These are phyloP conservation scores for Channa maculata DNA, from an alignment of 2,113 vertebrate genomes.

Conservation along the genomic window DNA sequence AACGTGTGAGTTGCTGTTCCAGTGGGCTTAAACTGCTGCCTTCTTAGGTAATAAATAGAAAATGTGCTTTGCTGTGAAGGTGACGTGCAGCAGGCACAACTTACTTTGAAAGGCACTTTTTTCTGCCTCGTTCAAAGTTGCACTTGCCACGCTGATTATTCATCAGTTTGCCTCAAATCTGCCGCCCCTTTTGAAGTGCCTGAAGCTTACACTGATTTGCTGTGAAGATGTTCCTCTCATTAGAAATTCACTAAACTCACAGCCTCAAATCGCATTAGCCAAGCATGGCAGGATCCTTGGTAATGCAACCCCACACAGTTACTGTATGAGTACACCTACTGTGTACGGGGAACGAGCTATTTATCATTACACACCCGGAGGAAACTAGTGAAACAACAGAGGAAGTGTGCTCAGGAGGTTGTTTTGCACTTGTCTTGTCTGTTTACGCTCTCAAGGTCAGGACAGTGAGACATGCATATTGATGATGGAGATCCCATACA, in stretches of 20 bases:
- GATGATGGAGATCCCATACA: slow-evolving; percentile 21
- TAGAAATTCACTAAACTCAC: slow-evolving; percentile 57
- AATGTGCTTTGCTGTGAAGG: slow-evolving; percentile 46
- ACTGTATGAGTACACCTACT: slow-evolving; percentile 37
- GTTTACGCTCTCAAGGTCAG: slow-evolving; percentile 47
- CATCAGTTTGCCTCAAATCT: slow-evolving; percentile 58
- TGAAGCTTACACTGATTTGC: slow-evolving; percentile 51
- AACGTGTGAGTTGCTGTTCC: slow-evolving; percentile 37
- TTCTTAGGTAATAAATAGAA: slow-evolving; percentile 47
- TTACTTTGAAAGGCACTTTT: slow-evolving; percentile 42
- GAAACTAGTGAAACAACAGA: slow-evolving; percentile 5
- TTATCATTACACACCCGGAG: slow-evolving; percentile 26
- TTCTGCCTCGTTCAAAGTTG: slow-evolving; percentile 44
- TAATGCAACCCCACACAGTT: slow-evolving; percentile 57
- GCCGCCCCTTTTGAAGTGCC: slow-evolving; percentile 56
- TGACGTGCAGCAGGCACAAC: slow-evolving; percentile 26
- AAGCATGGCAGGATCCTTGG: slow-evolving; percentile 50
- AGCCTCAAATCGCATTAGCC: slow-evolving; percentile 59
- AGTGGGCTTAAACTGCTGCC: slow-evolving; percentile 19
- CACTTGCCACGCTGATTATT: slow-evolving; percentile 64
- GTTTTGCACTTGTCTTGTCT: slow-evolving; percentile 31
- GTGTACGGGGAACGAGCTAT: slow-evolving; percentile 3
- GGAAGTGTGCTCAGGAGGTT: slow-evolving; percentile 19
- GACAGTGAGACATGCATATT: slow-evolving; percentile 40
- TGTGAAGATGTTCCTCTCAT: slow-evolving; percentile 47